Conservation (phyloP, 2,797 vertebrate species). For the Acomys russatus region DNA sequence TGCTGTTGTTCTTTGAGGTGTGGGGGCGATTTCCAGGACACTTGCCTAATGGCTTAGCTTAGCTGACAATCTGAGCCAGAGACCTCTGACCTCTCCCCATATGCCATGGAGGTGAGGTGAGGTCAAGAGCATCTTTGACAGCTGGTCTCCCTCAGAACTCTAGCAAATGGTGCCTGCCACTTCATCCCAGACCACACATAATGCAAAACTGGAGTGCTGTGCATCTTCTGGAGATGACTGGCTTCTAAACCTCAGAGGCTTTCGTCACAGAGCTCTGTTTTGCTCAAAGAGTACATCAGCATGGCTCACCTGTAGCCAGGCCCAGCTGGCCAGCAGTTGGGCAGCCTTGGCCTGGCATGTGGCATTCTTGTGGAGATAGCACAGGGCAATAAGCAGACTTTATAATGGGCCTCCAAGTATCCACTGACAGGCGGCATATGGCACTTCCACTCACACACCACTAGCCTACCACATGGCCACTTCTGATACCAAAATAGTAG, state of each 20-base stretch:
- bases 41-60: neutral
- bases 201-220: neutral
- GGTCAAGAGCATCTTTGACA: neutral
- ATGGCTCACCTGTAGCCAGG: neutral
- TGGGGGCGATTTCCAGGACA: neutral
- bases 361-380: neutral
- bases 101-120: neutral
- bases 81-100: neutral
- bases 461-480: neutral
- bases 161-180: neutral
- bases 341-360: neutral
- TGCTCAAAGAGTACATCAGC: neutral
- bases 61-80: neutral
- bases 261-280: neutral
- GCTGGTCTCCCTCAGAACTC: neutral
- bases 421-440: neutral
- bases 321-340: neutral
- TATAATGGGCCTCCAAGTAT: neutral
- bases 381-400: neutral
- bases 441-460: neutral
- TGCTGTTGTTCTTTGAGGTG: neutral
- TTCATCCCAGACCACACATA: neutral
- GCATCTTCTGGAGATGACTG: neutral
- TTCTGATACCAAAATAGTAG: neutral
- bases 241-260: neutral